Percentiles rank a stretch among this genome's conserved stretches.
Evolutionary conservation across 2,888 invertebrate genomes (phyloP).

Genomic region (Mactromeris polynyma): DNA sequence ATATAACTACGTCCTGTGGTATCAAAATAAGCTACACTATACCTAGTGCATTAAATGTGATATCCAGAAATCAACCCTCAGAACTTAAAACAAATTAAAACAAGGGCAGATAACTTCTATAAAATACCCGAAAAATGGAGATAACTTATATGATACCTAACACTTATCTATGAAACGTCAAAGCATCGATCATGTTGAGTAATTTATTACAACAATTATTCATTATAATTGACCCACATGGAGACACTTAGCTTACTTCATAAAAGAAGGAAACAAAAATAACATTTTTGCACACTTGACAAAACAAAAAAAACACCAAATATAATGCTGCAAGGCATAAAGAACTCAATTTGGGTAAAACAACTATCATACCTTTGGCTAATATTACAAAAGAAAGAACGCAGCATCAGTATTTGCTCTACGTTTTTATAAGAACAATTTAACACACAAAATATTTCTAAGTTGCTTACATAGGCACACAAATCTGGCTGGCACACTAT

Average conservation of each 20-base stretch:
- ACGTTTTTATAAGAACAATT: neutral
- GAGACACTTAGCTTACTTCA: neutral
- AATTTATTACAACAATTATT: no score
- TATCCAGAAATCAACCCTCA: constrained; percentile 7
- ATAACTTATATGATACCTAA: neutral
- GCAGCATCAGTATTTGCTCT: neutral
- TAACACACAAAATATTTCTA: neutral
- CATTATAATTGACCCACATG: no score
- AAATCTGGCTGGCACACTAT: neutral
- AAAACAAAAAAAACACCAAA: neutral
- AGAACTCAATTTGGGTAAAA: neutral
- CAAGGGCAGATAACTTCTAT: neutral
- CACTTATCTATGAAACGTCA: neutral
- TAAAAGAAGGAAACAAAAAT: neutral
- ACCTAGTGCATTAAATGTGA: neutral
- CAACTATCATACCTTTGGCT: constrained; percentile 7
- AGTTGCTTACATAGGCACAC: neutral
- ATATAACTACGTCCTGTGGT: neutral
- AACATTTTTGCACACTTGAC: neutral
- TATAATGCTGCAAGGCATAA: constrained; percentile 3
- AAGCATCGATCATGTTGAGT: neutral
- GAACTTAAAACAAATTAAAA: neutral
- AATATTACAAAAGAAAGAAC: neutral
- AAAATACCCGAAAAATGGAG: neutral
- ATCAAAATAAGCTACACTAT: neutral